Percentiles rank a stretch among this genome's conserved stretches.
phyloP scores from a whole-genome alignment of 2,113 vertebrate genomes.

The Marmota monax region DNA sequence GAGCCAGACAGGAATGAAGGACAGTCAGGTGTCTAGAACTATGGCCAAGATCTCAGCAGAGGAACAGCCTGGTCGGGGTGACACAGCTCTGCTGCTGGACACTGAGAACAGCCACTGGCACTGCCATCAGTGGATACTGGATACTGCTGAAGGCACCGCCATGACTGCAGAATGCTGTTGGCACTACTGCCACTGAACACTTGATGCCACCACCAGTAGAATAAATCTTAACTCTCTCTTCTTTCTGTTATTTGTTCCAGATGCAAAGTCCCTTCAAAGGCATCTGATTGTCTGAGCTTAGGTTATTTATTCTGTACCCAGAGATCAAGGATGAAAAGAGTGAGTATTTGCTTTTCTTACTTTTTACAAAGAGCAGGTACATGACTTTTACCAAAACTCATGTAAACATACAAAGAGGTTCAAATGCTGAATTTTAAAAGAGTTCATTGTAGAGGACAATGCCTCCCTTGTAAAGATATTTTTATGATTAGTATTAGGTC shows the following conservation, averaged over 20 bases:
- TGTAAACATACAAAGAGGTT: not conserved
- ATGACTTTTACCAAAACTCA: not conserved
- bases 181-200: not conserved
- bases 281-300: not conserved
- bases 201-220: not conserved
- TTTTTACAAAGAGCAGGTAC: not conserved
- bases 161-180: not conserved
- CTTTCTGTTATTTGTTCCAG: not conserved
- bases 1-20: not conserved
- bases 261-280: not conserved
- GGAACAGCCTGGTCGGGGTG: constrained; percentile 43
- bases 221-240: not conserved
- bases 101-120: not conserved
- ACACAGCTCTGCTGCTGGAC: constrained; percentile 41
- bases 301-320: not conserved
- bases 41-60: constrained; percentile 3
- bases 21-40: not conserved
- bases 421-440: not conserved
- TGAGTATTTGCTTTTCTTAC: not conserved
- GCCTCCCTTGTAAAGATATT: not conserved
- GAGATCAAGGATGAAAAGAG: not conserved
- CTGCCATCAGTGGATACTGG: not conserved
- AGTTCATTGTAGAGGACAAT: not conserved
- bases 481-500: not conserved
- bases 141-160: constrained; percentile 53